phyloP scores from a whole-genome alignment of 2,113 vertebrate genomes.

The Melospiza melodia region DNA sequence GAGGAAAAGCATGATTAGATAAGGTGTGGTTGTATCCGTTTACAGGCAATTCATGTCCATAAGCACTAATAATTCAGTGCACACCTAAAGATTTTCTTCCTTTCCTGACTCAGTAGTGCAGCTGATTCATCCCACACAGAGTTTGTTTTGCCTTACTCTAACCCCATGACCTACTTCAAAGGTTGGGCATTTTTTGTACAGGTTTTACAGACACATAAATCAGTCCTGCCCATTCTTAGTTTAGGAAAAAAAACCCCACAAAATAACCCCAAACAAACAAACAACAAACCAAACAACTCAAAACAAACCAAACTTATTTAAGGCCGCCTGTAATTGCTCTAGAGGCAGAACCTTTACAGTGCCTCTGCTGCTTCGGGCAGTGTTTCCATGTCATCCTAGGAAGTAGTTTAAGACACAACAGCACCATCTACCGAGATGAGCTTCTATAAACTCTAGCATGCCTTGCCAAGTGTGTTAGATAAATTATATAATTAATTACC shows the following conservation, averaged over 20 bases:
- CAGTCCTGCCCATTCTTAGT: neutral
- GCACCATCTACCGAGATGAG: slow-evolving; percentile 25
- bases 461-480: neutral
- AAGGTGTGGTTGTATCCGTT: neutral
- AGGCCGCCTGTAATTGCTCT: neutral
- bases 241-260: neutral
- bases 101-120: neutral
- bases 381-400: neutral
- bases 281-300: neutral
- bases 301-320: neutral
- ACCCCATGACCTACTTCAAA: fast-evolving
- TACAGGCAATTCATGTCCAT: neutral
- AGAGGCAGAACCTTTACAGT: neutral
- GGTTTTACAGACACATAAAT: neutral
- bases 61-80: slow-evolving; percentile 1
- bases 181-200: neutral
- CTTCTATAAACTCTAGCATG: neutral
- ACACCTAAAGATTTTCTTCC: neutral
- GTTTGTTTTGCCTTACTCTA: neutral
- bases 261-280: neutral
- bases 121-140: neutral
- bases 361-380: neutral
- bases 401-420: slow-evolving; percentile 11
- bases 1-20: slow-evolving; percentile 6
- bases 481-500: neutral